Conservation (phyloP, 2,113 vertebrate genomes). For the Muntiacus reevesi region DNA sequence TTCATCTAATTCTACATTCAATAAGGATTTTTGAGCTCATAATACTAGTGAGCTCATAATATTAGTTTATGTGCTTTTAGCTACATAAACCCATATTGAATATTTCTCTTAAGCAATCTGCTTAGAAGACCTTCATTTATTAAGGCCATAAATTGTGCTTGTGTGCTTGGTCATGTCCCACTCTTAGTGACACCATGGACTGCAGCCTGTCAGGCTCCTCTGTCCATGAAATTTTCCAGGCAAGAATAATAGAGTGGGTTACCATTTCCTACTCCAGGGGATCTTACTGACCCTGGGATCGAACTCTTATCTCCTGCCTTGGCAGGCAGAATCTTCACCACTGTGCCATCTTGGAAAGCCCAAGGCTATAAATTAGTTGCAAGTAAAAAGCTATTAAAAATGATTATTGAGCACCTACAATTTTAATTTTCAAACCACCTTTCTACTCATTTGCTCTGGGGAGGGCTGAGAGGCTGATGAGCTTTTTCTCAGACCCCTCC, state of each 20-base stretch:
- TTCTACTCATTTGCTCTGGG: background rate
- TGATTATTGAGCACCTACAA: background rate
- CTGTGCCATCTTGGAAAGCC: background rate
- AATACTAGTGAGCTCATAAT: background rate
- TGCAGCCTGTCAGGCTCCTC: background rate
- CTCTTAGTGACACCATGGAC: background rate
- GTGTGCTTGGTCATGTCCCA: background rate
- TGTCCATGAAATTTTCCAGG: background rate
- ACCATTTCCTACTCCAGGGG: background rate
- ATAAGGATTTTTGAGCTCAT: background rate
- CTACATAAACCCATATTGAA: background rate
- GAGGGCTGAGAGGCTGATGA: background rate
- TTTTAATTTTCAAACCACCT: background rate
- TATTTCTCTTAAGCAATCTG: background rate
- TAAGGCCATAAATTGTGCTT: background rate
- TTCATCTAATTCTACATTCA: background rate
- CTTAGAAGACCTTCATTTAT: constrained; percentile 18
- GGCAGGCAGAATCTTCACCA: background rate
- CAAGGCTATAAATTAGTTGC: background rate
- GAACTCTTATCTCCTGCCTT: background rate
- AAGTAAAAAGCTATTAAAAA: constrained; percentile 21
- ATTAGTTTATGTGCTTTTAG: background rate
- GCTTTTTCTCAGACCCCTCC: background rate
- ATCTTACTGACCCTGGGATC: background rate
- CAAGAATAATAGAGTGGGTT: background rate